Evolutionary conservation across 35 echinoderm and acorn worm genomes (phyloP), one percentile per base, ranked within the genome.

Genomic region (Heliocidaris erythrogramma): DNA sequence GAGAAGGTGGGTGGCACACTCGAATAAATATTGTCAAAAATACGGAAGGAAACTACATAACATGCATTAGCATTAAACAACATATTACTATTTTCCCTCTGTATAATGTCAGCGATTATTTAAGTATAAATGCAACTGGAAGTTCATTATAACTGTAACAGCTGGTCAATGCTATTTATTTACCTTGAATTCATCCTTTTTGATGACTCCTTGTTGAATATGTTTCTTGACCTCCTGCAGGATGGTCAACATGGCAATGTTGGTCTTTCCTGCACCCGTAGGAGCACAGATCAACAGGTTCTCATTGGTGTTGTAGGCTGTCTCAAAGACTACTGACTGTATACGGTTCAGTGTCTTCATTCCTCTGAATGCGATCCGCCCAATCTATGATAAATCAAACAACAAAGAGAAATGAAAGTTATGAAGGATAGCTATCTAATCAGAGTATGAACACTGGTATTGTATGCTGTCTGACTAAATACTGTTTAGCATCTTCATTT

Each of bases 151-250:
- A 42, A 42, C 35, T 42, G 0, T 42, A 42, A 42, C 35, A 42
- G 35, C 35, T 42, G 35, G 35, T 42, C 35, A 42, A 1, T 42
- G 35, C 35, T 42, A 42, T 42, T 42, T 14, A 94, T 86, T 87
- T 27, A 99, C 98, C 97, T 99, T 99, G 88, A 99, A 99, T 32
- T 95, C 94, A 95, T 99, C 98, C 47, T 99, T 99, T 91, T 97
- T 99, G 91, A 99, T 97, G 92, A 99, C 98, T 13, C 97, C 98
- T 48, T 97, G 94, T 49, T 99, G 94, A 60, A 99, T 96, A 86
- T 99, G 97, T 59, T 96, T 97, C 78, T 97, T 97, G 17, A 99
- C 85, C 85, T 97, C 97, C 61, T 96, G 98, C 30, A 99, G 65
- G 59, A 99, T 97, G 47, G 98, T 95, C 93, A 99, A 47, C 98